phyloP scores from a whole-genome alignment of 1,140 invertebrate species.

The Apis cerana region DNA sequence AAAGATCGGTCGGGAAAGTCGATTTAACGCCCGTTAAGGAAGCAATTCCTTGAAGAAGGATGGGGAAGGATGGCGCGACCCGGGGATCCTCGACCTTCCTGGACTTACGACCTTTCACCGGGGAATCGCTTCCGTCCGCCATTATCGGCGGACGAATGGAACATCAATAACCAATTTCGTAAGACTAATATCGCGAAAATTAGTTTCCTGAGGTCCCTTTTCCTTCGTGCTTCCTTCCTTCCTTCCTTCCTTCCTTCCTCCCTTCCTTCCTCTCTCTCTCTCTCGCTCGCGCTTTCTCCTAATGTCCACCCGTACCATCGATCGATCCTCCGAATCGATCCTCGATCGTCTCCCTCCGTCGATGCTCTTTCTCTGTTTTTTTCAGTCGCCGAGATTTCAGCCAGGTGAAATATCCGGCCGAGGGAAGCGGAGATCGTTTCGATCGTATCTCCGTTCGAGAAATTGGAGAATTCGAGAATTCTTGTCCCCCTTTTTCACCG shows the following conservation, averaged over 20 bases:
- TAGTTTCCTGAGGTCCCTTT: slow-evolving; percentile 68
- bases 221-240: slow-evolving; percentile 40
- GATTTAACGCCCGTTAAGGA: slow-evolving; percentile 70
- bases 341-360: slow-evolving; percentile 48
- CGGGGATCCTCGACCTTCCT: slow-evolving; percentile 59
- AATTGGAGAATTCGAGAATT: too few species aligned
- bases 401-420: too few species aligned
- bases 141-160: slow-evolving; percentile 70
- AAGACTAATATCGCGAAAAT: slow-evolving; percentile 79
- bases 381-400: too few species aligned
- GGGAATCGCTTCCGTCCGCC: slow-evolving; percentile 63
- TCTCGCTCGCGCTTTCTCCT: slow-evolving; percentile 55
- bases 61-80: slow-evolving; percentile 52
- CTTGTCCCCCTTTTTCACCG: too few species aligned
- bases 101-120: slow-evolving; percentile 64
- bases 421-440: too few species aligned
- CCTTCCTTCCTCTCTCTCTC: not conserved
- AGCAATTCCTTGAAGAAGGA: slow-evolving; percentile 67
- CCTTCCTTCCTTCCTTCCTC: not conserved
- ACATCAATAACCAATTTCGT: slow-evolving; percentile 79
- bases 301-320: slow-evolving; percentile 49
- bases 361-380: slow-evolving; percentile 9
- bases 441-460: too few species aligned
- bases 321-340: slow-evolving; percentile 56
- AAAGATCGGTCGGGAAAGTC: slow-evolving; percentile 58